These are phyloP conservation scores for Diadophis punctatus DNA, from an alignment of 2,113 vertebrate genomes.

Conservation along the genomic window DNA sequence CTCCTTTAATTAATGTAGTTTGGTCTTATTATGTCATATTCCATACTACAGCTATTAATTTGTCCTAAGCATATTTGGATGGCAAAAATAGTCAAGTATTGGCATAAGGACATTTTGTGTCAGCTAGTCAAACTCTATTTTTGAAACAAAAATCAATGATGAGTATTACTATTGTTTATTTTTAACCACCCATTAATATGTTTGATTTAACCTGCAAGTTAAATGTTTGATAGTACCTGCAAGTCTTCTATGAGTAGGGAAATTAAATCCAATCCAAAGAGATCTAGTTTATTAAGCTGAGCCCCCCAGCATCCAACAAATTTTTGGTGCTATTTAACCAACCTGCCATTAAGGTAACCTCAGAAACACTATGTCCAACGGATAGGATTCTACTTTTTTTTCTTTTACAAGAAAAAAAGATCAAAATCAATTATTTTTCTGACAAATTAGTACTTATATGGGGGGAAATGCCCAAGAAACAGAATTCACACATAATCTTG, in stretches of 20 bases:
- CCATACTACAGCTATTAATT: slow-evolving; percentile 44
- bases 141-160: slow-evolving; percentile 60
- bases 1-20: slow-evolving; percentile 46
- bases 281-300: neutral
- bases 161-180: slow-evolving; percentile 42
- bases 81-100: slow-evolving; percentile 41
- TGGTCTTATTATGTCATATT: slow-evolving; percentile 46
- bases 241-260: slow-evolving; percentile 36
- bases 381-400: neutral
- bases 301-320: neutral
- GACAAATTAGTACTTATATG: neutral
- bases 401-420: neutral
- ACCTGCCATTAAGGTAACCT: neutral
- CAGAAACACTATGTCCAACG: neutral
- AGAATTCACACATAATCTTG: neutral
- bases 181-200: slow-evolving; percentile 18
- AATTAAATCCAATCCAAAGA: slow-evolving; percentile 9
- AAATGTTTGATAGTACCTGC: slow-evolving; percentile 19
- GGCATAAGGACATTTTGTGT: slow-evolving; percentile 58
- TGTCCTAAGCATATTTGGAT: slow-evolving; percentile 38
- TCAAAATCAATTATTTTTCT: neutral
- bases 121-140: slow-evolving; percentile 64
- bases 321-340: neutral
- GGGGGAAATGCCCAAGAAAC: neutral
- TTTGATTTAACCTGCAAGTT: slow-evolving; percentile 50